phyloP scores from a whole-genome alignment of 2,888 invertebrate genomes.

The Tricholauxania praeusta region DNA sequence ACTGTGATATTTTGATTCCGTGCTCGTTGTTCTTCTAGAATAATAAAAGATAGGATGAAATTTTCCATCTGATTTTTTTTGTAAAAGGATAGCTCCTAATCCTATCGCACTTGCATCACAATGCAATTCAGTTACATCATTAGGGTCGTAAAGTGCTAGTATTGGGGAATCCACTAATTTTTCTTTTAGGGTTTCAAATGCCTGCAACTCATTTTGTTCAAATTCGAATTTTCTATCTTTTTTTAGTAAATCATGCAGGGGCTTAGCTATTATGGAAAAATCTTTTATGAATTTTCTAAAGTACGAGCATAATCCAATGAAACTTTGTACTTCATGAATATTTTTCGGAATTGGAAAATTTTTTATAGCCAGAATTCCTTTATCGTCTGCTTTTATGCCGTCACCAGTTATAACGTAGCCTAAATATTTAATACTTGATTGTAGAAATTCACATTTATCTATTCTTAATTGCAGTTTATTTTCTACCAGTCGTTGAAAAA shows the following conservation, averaged over 20 bases:
- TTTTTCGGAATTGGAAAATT: slow-evolving; percentile 17
- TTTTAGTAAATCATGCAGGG: slow-evolving; percentile 36
- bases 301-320: slow-evolving; percentile 39
- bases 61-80: no score
- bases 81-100: no score
- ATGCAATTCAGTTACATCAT: background rate
- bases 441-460: slow-evolving; percentile 36
- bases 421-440: slow-evolving; percentile 45
- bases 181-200: slow-evolving; percentile 37
- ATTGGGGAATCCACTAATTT: slow-evolving; percentile 35
- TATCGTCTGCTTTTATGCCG: slow-evolving; percentile 20
- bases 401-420: slow-evolving; percentile 44
- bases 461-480: background rate
- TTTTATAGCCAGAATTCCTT: background rate
- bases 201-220: slow-evolving; percentile 31
- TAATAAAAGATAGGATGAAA: no score
- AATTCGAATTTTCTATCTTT: slow-evolving; percentile 43
- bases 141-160: slow-evolving; percentile 50
- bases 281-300: slow-evolving; percentile 42
- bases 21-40: no score
- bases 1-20: no score
- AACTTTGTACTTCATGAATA: slow-evolving; percentile 29
- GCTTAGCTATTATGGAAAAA: slow-evolving; percentile 39
- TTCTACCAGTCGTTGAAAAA: slow-evolving; percentile 38
- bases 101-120: no score